Evolutionary conservation across 1,140 invertebrate genomes (phyloP), one percentile per base, ranked within the genome.

Genomic region (Drosophila lowei): DNA sequence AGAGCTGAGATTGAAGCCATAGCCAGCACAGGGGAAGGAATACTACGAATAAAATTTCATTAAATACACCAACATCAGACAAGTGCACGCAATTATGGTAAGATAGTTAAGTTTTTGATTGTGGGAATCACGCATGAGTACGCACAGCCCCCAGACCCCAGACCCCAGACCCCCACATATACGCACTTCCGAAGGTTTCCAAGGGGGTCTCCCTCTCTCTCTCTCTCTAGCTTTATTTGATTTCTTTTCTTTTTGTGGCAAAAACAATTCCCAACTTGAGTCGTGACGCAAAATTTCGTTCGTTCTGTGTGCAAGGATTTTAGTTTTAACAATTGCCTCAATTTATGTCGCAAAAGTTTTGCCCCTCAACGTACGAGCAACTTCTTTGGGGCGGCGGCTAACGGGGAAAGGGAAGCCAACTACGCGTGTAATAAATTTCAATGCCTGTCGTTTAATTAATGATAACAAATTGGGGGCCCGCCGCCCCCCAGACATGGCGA

Each of bases 81-180:
- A 89, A 88, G 84, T 83, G 84, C 84, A 89, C 85, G 84, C 79
- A 88, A 88, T 88, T 88, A 89, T 88, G 84, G 83, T 64, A 80
- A 81, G 83, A 88, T 80, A 89, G 83, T 88, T 88, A 86, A 88
- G 83, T 88, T 88, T 88, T 88, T 89, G 83, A 88, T 88, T 88
- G 83, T 86, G 84, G 83, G 83, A 86, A 86, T 86, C 83, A 86
- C 83, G 83, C 83, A 86, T 86, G 83, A 88, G 83, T 86, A 77
- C 77, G 61, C 83, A 81, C 78, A 83, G 65, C 49, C 47, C 34
- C 46, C 9, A 41, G 44, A n/a, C 23, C n/a, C 15, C 3, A 21
- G 41, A 62, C 58, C 60, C 53, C 11, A 55, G 18, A 50, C 63
- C 42, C 62, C 62, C 54, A 54, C 42, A 53, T 34, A 60, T n/a